These are phyloP conservation scores for Eucera pruinosa DNA, from an alignment of 2,888 invertebrate species.

Conservation along the genomic window DNA sequence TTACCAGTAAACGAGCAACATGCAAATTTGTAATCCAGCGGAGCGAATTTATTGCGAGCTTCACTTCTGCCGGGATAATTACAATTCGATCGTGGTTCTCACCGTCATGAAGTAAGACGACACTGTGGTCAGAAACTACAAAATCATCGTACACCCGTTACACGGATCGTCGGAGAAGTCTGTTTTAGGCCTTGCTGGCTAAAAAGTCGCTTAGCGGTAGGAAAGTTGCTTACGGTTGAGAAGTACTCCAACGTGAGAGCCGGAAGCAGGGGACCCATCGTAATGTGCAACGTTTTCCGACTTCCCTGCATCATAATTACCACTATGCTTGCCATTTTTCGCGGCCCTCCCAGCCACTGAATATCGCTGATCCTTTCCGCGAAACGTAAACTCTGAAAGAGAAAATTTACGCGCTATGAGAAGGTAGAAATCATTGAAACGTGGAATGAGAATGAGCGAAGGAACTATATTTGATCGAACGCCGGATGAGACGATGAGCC, in stretches of 20 bases:
- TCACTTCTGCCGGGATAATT: not conserved
- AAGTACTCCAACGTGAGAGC: slow-evolving; percentile 64
- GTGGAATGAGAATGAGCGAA: not conserved
- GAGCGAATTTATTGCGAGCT: not conserved
- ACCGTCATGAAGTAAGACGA: slow-evolving; percentile 63
- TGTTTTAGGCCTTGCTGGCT: not conserved
- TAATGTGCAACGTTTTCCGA: slow-evolving; percentile 56
- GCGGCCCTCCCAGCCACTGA: slow-evolving; percentile 62
- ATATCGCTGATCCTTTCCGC: slow-evolving; percentile 57
- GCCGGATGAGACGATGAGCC: not conserved
- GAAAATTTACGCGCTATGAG: not conserved
- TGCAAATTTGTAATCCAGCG: not conserved
- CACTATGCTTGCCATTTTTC: slow-evolving; percentile 46
- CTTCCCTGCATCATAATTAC: slow-evolving; percentile 58
- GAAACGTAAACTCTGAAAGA: slow-evolving; percentile 60
- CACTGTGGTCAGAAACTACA: slow-evolving; percentile 36
- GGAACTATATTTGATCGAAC: not conserved
- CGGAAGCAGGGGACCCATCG: slow-evolving; percentile 53
- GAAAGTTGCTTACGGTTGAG: slow-evolving; percentile 48
- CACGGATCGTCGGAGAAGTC: not conserved
- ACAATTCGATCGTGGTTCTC: slow-evolving; percentile 44
- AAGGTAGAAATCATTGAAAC: not conserved
- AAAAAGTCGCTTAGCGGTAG: no score
- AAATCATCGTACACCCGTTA: not conserved
- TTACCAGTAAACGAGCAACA: not conserved